phyloP scores from a whole-genome alignment of 2,797 vertebrate species.

The Selene dorsalis region DNA sequence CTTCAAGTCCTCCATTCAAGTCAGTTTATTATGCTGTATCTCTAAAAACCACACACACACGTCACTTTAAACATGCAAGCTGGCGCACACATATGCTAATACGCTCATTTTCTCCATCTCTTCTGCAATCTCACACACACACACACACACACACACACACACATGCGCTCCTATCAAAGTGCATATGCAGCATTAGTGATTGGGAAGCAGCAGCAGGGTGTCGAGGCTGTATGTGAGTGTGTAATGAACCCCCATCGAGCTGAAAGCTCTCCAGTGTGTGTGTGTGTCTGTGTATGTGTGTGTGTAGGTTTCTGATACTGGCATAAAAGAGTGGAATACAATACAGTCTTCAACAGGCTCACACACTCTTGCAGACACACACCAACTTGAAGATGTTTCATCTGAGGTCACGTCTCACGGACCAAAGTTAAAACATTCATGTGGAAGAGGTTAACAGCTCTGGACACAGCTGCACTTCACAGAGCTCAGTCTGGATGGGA shows the following conservation, averaged over 20 bases:
- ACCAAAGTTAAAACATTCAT: background rate
- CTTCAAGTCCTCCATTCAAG: slow-evolving; percentile 22
- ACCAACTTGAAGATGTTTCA: background rate
- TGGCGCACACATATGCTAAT: slow-evolving; percentile 55
- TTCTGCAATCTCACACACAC: slow-evolving; percentile 2
- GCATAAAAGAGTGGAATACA: slow-evolving; percentile 20
- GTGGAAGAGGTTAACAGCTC: background rate
- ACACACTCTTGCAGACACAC: background rate
- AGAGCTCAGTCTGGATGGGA: background rate
- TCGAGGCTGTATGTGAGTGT: slow-evolving; percentile 35
- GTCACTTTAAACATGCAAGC: slow-evolving; percentile 33
- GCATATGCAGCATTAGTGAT: slow-evolving; percentile 57
- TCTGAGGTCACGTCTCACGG: background rate
- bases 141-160: slow-evolving; percentile 3
- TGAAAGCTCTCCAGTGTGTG: slow-evolving; percentile 33
- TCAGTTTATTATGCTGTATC: slow-evolving; percentile 12
- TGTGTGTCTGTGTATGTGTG: slow-evolving; percentile 33
- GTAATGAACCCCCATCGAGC: slow-evolving; percentile 60
- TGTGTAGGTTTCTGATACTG: slow-evolving; percentile 26
- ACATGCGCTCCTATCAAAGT: slow-evolving; percentile 51
- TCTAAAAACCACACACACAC: slow-evolving; percentile 36
- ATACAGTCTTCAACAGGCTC: slow-evolving; percentile 16
- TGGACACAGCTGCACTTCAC: background rate
- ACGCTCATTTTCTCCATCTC: slow-evolving; percentile 20
- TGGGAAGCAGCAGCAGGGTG: slow-evolving; percentile 56